These are phyloP conservation scores for Oceanodroma leucorhoa DNA, from an alignment of 2,797 vertebrate species.

Conservation along the genomic window DNA sequence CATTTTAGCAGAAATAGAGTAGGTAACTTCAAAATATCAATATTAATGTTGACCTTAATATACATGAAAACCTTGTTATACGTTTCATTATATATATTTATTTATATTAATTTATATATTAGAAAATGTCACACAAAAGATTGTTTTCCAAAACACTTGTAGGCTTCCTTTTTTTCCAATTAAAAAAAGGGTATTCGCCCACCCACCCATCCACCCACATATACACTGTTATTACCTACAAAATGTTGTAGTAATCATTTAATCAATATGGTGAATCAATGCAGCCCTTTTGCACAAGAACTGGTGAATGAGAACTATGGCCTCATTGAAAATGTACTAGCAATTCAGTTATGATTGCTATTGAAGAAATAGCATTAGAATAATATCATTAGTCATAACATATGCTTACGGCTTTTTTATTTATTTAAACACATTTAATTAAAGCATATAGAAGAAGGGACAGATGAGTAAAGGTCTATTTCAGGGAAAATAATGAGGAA, in stretches of 20 bases:
- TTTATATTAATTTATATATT: background rate
- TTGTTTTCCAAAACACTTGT: background rate
- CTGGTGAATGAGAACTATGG: background rate
- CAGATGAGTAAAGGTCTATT: background rate
- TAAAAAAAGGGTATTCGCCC: background rate
- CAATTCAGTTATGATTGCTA: background rate
- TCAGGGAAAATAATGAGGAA: background rate
- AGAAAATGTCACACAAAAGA: background rate
- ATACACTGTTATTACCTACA: background rate
- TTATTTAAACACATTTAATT: conserved; percentile 22
- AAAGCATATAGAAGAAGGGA: background rate
- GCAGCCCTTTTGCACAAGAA: background rate
- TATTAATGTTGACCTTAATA: background rate
- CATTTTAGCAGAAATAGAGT: background rate
- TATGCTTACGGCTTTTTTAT: background rate
- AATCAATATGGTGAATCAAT: background rate
- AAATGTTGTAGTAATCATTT: background rate
- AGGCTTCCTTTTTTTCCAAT: background rate
- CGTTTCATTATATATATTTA: background rate
- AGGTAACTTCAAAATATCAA: background rate
- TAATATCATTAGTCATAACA: background rate
- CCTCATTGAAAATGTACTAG: background rate
- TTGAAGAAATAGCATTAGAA: background rate
- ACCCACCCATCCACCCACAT: too few relatives aligned
- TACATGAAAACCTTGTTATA: background rate